Base-by-base conservation (phyloP, 2,797 vertebrate genomes). In the Oreortyx pictus region DNA sequence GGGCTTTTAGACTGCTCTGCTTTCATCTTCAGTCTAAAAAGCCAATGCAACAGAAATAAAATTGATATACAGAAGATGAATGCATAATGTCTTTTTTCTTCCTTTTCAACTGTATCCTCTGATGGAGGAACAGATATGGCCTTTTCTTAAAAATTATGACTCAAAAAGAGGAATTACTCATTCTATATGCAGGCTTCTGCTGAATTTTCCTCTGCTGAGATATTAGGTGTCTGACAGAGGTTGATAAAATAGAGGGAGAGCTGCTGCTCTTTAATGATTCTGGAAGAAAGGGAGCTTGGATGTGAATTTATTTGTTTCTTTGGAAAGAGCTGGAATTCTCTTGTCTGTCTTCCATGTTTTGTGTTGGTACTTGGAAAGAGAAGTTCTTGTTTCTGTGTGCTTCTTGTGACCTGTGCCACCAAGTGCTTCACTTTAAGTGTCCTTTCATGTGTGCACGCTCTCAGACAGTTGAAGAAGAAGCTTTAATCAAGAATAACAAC, bases 401-500 rank as follows among this genome's bases (percentile, higher is more conserved):
- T 81, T 13, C 29, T 14, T 60, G 37, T 83, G 50, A 73, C 65
- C 49, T 61, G 52, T 81, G 64, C 27, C 52, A 35, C 80, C 56
- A 43, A 61, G n/a, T 67, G 31, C 57, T 83, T 52, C 13, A 16
- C 44, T 80, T 62, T 47, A 73, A 78, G n/a, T 86, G 56, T 57
- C 59, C 62, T 93, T 77, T 76, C 7, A 0, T 75, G 17, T 86
- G 46, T 96, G 75, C 4, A 2, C 75, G 29, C 92, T 96, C 97
- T 89, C 95, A 99, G 99, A 99, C 98, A 11, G 99, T 99, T 6
- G 99, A 99, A 96, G 99, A 99, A 97, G 99, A 99, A 94, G 98
- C 98, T 92, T 97, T 99, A 96, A 99, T 99, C 95, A 99, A 99
- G 97, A 99, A 99, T 98, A 99, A 99, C 98, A 99, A 98, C 97